Conservation (phyloP, 2,888 invertebrate species). For the Hydroisotoma schaefferi region DNA sequence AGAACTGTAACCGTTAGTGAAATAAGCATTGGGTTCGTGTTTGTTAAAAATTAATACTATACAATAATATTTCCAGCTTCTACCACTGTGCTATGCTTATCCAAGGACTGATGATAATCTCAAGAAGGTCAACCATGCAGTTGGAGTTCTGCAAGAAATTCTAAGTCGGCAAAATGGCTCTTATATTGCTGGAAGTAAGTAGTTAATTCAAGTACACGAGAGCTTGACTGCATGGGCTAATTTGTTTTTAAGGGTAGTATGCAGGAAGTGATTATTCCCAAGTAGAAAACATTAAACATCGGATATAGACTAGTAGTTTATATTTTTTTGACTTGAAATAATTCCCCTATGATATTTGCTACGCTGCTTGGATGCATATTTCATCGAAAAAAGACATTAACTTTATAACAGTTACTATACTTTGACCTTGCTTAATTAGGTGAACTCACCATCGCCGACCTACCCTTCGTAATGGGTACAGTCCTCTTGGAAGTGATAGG, state of each 20-base stretch:
- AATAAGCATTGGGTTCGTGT: not conserved
- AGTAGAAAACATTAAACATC: too few species aligned
- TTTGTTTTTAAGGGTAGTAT: too few species aligned
- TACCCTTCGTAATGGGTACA: slow-evolving; percentile 66
- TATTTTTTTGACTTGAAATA: too few species aligned
- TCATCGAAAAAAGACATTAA: too few species aligned
- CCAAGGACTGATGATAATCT: slow-evolving; percentile 63
- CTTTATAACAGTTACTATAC: too few species aligned
- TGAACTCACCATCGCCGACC: slow-evolving; percentile 70
- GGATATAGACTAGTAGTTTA: too few species aligned
- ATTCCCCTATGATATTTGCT: too few species aligned
- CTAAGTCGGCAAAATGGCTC: slow-evolving; percentile 60
- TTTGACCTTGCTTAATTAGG: slow-evolving; percentile 52
- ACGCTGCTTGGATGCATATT: too few species aligned
- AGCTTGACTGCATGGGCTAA: too few species aligned
- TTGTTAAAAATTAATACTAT: not conserved
- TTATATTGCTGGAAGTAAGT: slow-evolving; percentile 62
- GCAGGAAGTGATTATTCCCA: too few species aligned
- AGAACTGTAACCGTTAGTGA: too few species aligned
- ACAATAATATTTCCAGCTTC: slow-evolving; percentile 58
- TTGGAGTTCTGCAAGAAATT: slow-evolving; percentile 67
- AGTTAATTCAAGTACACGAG: too few species aligned
- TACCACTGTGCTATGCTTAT: slow-evolving; percentile 74
- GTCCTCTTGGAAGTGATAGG: slow-evolving; percentile 69
- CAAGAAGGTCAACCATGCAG: slow-evolving; percentile 65